A percentile compares a stretch with the other conserved stretches of the same genome.
Conservation (phyloP, 2,113 vertebrate species). For the Acrocephalus arundinaceus region DNA sequence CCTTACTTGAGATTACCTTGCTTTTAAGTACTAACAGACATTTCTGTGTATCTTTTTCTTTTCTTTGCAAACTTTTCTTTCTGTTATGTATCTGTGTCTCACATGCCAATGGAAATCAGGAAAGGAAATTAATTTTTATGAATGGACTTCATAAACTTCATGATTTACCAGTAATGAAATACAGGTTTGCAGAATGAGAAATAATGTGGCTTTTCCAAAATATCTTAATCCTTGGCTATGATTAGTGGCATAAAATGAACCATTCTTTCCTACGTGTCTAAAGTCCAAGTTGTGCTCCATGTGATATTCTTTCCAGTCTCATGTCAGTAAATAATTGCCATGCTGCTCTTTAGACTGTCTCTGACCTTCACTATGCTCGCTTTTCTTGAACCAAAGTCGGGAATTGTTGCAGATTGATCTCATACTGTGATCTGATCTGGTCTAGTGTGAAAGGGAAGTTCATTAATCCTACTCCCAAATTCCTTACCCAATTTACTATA, state of each 20-base stretch:
- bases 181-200: constrained; percentile 39
- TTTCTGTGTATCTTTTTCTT: neutral
- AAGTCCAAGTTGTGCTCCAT: constrained; percentile 40
- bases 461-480: neutral
- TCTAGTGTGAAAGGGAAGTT: constrained; percentile 13
- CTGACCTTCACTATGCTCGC: neutral
- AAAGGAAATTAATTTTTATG: constrained; percentile 42
- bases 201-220: constrained; percentile 59
- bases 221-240: constrained; percentile 58
- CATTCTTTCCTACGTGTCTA: constrained; percentile 36
- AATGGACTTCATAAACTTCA: constrained; percentile 23
- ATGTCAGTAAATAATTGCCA: constrained; percentile 48
- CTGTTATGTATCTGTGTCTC: neutral
- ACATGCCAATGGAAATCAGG: constrained; percentile 18
- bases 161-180: constrained; percentile 49
- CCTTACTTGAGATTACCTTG: neutral
- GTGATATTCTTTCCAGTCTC: constrained; percentile 57
- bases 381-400: constrained; percentile 1
- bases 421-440: constrained; percentile 14
- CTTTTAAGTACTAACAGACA: neutral
- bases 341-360: constrained; percentile 7
- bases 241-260: constrained; percentile 53
- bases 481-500: neutral
- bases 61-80: neutral
- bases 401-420: neutral